Conservation (phyloP, 2,113 vertebrate genomes). For the Peromyscus maniculatus region DNA sequence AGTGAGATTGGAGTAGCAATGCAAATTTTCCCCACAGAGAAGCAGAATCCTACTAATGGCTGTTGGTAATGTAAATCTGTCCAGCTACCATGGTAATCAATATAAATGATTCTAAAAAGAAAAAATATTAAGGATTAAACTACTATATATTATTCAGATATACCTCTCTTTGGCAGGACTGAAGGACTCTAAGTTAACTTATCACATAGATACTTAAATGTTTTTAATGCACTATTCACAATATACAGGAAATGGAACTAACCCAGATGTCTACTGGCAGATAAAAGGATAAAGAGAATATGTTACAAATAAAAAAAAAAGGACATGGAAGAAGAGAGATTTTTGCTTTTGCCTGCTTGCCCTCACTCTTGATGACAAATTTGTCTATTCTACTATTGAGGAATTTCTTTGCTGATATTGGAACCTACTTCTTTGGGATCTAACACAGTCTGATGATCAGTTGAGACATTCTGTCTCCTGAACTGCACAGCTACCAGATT, state of each 20-base stretch:
- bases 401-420: not conserved
- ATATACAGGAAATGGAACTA: not conserved
- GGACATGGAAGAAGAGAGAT: not conserved
- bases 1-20: not conserved
- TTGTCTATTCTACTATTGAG: not conserved
- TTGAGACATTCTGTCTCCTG: not conserved
- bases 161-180: not conserved
- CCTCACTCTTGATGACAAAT: not conserved
- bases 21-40: not conserved
- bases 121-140: not conserved
- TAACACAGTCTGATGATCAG: not conserved
- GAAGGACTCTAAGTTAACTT: not conserved
- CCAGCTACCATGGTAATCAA: not conserved
- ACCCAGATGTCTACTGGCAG: not conserved
- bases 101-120: not conserved
- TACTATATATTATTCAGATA: not conserved
- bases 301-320: not conserved
- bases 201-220: not conserved
- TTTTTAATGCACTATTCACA: not conserved
- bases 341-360: not conserved
- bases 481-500: not conserved
- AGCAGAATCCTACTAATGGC: not conserved
- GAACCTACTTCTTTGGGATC: not conserved
- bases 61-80: not conserved
- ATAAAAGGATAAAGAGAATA: not conserved